These are phyloP conservation scores for Rhagoletis pomonella DNA, from an alignment of 1,140 invertebrate species.

Conservation along the genomic window DNA sequence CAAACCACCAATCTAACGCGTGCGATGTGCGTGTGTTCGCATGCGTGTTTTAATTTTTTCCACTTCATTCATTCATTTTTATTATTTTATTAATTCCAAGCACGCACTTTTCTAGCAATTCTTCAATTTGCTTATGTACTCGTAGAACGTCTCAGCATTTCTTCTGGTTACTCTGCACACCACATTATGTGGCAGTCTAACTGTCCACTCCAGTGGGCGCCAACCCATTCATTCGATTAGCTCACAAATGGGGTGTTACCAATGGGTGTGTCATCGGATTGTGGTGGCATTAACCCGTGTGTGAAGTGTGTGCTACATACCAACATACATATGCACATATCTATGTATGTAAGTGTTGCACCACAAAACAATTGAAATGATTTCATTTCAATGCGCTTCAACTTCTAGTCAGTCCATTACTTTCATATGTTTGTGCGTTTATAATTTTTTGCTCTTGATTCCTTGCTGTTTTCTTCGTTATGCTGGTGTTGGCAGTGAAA, in stretches of 20 bases:
- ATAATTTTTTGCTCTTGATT: slow-evolving; percentile 17
- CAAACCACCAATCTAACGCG: neutral
- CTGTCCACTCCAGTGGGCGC: slow-evolving; percentile 40
- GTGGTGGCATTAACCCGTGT: slow-evolving; percentile 14
- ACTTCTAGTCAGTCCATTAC: slow-evolving; percentile 7
- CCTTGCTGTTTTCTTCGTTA: neutral
- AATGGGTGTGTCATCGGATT: slow-evolving; percentile 36
- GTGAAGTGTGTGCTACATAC: neutral
- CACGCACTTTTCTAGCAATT: slow-evolving; percentile 43
- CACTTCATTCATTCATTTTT: slow-evolving; percentile 28
- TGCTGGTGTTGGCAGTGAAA: neutral
- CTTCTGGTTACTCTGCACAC: neutral
- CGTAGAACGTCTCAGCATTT: neutral
- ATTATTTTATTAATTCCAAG: slow-evolving; percentile 54
- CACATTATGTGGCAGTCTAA: neutral
- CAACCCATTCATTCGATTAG: slow-evolving; percentile 49
- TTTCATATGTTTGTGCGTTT: no score
- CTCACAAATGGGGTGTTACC: slow-evolving; percentile 18
- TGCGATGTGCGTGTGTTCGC: neutral
- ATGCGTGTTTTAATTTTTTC: slow-evolving; percentile 38
- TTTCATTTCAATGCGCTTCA: slow-evolving; percentile 18
- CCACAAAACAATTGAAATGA: slow-evolving; percentile 4
- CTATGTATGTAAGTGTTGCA: neutral
- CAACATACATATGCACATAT: neutral
- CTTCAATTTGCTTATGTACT: neutral